These are phyloP conservation scores for Cotesia glomerata DNA, from an alignment of 1,140 invertebrate species.

Conservation along the genomic window DNA sequence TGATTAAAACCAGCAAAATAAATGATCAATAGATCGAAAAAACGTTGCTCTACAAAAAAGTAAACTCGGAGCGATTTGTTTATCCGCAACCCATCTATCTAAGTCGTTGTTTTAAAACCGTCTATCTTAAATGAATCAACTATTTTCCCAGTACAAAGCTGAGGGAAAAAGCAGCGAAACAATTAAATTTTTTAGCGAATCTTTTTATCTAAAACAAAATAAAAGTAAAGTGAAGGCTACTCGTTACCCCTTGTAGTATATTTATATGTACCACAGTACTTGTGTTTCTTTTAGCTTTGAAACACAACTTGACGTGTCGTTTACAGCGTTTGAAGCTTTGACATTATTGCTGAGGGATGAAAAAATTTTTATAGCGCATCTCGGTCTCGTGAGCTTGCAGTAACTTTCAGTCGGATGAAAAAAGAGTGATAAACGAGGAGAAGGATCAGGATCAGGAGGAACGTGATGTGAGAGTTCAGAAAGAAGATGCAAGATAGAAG, in stretches of 20 bases:
- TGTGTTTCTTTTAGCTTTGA: neutral
- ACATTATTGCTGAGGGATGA: constrained; percentile 6
- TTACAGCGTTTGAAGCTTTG: constrained; percentile 22
- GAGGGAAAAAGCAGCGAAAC: too few species aligned
- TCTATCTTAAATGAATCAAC: too few species aligned
- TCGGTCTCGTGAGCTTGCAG: neutral
- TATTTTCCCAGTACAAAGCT: too few species aligned
- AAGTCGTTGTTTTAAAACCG: too few species aligned
- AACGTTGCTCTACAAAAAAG: too few species aligned
- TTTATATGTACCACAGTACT: neutral
- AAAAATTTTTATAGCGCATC: neutral
- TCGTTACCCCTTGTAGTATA: neutral
- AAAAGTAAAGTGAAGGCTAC: too few species aligned
- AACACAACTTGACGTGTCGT: neutral
- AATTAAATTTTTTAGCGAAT: too few species aligned
- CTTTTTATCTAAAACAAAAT: too few species aligned
- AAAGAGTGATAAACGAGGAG: constrained; percentile 1
- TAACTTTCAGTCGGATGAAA: neutral
- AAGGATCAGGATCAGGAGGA: neutral
- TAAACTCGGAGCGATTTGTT: too few species aligned
- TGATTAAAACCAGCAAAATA: too few species aligned
- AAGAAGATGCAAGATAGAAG: neutral
- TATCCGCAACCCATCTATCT: too few species aligned
- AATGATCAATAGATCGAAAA: too few species aligned
- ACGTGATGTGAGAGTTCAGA: neutral